Evolutionary conservation across 2,113 vertebrate species (phyloP), one percentile per base, ranked within the genome.

Genomic region (Mugil cephalus): DNA sequence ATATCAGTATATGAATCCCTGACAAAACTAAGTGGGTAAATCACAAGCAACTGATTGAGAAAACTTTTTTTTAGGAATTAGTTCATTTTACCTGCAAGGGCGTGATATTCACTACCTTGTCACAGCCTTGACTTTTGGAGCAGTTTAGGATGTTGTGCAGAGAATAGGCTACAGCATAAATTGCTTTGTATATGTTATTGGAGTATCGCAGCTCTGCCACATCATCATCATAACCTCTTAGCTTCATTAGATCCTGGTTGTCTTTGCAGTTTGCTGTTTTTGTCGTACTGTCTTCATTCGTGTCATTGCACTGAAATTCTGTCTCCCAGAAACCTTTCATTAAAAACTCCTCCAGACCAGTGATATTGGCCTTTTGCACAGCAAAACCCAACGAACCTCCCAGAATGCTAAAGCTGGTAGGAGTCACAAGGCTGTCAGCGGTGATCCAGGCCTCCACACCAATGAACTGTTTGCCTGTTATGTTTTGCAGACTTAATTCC

Each of bases 371-470:
- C 70, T 90, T 92, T 61, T 78, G 85, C n/a, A 93, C 70, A 45
- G 89, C 92, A 67, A 93, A 92, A 2, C 93, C 93, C 12, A 94
- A 75, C 10, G 92, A 84, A 1, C 93, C 94, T 64, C 84, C 87
- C 13, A 94, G 67, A 11, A 93, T 60, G 36, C 51, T 67, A 2
- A 88, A 91, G 48, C 87, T 92, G 18, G 75, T 89, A 15, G 92
- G 90, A 51, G 90, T 92, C 38, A 90, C 62, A 4, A 92, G 82
- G 53, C 86, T 91, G 58, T 87, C 75, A 5, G 89, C 84, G 14
- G 93, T 92, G 55, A 94, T 94, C 93, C 93, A 94, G 24, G 83
- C 88, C 74, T 93, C 92, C 54, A 91, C 93, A 17, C 93, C 94
- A 6, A 94, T 79, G 62, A 94, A 91, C 69, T 93, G 92, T 4